A percentile compares a stretch with the other conserved stretches of the same genome.
Conservation (phyloP, 2,888 invertebrate genomes). For the Hylaea fasciaria region DNA sequence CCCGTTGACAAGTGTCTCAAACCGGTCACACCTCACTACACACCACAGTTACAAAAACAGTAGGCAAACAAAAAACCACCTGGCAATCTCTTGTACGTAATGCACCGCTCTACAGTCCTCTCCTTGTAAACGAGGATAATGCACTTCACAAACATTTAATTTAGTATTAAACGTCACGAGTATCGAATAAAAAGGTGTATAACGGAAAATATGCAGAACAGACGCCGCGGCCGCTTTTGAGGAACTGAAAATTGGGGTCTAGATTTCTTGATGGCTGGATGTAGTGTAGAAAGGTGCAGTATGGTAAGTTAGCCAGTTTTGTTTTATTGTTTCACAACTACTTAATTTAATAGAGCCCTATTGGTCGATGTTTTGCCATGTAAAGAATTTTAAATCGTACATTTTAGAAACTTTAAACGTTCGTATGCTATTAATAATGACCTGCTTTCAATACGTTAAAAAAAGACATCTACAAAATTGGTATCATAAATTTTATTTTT, state of each 20-base stretch:
- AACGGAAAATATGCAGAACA: conserved; percentile 28
- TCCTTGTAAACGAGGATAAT: conserved; percentile 64
- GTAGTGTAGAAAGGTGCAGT: conserved; percentile 26
- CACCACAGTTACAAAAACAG: conserved; percentile 25
- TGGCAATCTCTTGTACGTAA: conserved; percentile 56
- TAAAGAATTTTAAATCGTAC: too few relatives aligned
- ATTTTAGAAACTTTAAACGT: too few relatives aligned
- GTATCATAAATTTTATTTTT: not conserved
- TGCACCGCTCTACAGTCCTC: conserved; percentile 63
- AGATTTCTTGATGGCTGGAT: conserved; percentile 27
- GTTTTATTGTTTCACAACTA: not conserved
- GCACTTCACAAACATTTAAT: conserved; percentile 70
- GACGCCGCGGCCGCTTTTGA: conserved; percentile 15
- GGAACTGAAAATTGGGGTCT: conserved; percentile 43
- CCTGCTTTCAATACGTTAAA: too few relatives aligned
- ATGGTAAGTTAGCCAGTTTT: not conserved
- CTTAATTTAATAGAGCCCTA: too few relatives aligned
- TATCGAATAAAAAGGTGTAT: conserved; percentile 28
- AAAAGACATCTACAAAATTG: too few relatives aligned
- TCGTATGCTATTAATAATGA: too few relatives aligned
- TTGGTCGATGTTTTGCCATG: too few relatives aligned
- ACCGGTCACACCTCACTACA: conserved; percentile 13
- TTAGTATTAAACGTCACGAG: conserved; percentile 24
- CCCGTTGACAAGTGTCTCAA: not conserved
- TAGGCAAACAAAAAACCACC: conserved; percentile 52